These are phyloP conservation scores for Oostethus manadensis DNA, from an alignment of 2,113 vertebrate species.

Conservation along the genomic window DNA sequence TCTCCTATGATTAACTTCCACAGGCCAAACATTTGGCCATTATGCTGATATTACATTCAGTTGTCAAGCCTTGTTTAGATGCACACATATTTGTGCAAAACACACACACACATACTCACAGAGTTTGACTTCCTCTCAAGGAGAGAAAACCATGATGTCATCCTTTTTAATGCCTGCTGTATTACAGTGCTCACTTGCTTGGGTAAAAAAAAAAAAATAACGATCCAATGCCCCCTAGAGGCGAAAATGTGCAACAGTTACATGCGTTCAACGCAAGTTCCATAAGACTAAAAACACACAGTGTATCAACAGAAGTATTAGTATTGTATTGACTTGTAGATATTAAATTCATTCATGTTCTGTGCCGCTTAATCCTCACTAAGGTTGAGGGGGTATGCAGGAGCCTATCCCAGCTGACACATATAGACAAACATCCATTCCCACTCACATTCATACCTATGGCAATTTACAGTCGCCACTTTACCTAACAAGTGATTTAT, in stretches of 20 bases:
- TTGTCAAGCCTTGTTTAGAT: slow-evolving; percentile 36
- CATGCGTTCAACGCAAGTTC: not conserved
- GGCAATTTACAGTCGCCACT: no score
- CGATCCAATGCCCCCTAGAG: slow-evolving; percentile 60
- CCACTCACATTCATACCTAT: no score
- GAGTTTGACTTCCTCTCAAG: slow-evolving; percentile 49
- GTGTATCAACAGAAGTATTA: no score
- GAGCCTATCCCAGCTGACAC: no score
- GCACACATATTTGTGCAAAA: slow-evolving; percentile 21
- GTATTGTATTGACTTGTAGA: no score
- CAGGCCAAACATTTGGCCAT: slow-evolving; percentile 32
- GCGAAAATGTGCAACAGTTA: slow-evolving; percentile 29
- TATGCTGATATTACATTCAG: slow-evolving; percentile 47
- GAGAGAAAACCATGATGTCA: slow-evolving; percentile 67
- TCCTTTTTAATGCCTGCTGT: slow-evolving; percentile 59
- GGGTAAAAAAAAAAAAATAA: slow-evolving; percentile 33
- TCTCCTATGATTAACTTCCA: slow-evolving; percentile 42
- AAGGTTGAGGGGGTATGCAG: no score
- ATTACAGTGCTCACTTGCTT: slow-evolving; percentile 37
- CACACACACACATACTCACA: slow-evolving; percentile 32
- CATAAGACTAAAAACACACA: no score
- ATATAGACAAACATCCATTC: no score
- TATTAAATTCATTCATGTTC: no score
- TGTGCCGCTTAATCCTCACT: no score
- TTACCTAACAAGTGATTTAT: no score